phyloP scores from a whole-genome alignment of 2,888 invertebrate genomes.

The Helicoverpa assulta region DNA sequence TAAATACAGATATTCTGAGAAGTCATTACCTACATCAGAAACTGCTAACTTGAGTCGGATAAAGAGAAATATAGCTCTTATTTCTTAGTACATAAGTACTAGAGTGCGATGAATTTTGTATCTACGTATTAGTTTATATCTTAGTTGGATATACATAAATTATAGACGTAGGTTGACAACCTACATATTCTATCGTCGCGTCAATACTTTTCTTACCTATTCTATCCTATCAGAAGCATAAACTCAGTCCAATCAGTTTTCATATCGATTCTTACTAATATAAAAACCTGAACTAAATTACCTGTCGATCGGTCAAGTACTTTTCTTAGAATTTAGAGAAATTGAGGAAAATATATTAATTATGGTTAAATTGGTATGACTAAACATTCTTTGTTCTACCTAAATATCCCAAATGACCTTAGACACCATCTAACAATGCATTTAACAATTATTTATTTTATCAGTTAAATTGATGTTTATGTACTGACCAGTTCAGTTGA shows the following conservation, averaged over 20 bases:
- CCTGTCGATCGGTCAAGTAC: no score
- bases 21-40: conserved; percentile 14
- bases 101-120: background rate
- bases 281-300: no score
- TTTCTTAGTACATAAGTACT: background rate
- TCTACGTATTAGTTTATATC: background rate
- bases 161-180: background rate
- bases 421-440: conserved; percentile 6
- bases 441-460: conserved; percentile 30
- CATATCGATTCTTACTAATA: no score
- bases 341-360: no score
- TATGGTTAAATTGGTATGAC: no score
- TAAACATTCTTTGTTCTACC: background rate
- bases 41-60: conserved; percentile 2
- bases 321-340: no score
- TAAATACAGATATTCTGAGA: conserved; percentile 39
- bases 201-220: no score
- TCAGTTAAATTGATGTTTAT: conserved; percentile 26
- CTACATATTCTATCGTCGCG: no score
- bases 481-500: conserved; percentile 16
- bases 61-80: background rate
- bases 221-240: no score
- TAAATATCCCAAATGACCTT: conserved; percentile 15
- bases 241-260: no score
- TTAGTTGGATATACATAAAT: background rate